These are phyloP conservation scores for Poeciliopsis occidentalis DNA, from an alignment of 2,113 vertebrate genomes.

Conservation along the genomic window DNA sequence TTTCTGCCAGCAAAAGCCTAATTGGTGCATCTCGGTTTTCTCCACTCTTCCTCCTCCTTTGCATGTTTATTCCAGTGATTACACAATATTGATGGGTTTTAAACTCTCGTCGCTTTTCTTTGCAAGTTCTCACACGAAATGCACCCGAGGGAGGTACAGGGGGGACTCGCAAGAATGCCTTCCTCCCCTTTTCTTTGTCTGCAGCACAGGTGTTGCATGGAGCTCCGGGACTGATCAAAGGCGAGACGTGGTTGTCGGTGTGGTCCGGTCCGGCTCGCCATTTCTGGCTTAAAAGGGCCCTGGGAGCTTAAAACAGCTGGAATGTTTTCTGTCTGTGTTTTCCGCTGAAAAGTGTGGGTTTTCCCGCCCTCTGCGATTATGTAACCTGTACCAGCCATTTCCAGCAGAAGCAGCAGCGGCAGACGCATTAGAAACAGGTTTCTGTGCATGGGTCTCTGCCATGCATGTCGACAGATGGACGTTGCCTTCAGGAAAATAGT, in stretches of 20 bases:
- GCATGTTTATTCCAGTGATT: slow-evolving; percentile 8
- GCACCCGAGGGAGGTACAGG: background rate
- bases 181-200: background rate
- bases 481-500: slow-evolving; percentile 25
- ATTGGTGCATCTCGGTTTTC: background rate
- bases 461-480: slow-evolving; percentile 43
- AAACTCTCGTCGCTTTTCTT: slow-evolving; percentile 8
- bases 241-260: slow-evolving; percentile 34
- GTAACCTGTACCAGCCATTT: slow-evolving; percentile 76
- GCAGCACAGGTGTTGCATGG: slow-evolving; percentile 48
- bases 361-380: slow-evolving; percentile 79
- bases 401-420: slow-evolving; percentile 57
- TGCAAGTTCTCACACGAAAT: slow-evolving; percentile 60
- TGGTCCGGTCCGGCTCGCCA: slow-evolving; percentile 28
- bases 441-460: slow-evolving; percentile 50
- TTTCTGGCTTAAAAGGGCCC: slow-evolving; percentile 36
- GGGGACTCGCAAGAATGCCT: slow-evolving; percentile 44
- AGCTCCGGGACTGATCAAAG: slow-evolving; percentile 77
- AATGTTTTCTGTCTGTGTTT: slow-evolving; percentile 73
- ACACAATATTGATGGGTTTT: slow-evolving; percentile 3
- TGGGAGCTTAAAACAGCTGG: slow-evolving; percentile 59
- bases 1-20: background rate
- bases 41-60: slow-evolving; percentile 24
- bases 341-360: slow-evolving; percentile 70
- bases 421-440: slow-evolving; percentile 74